These are phyloP conservation scores for Drosophila hamatofila DNA, from an alignment of 2,888 invertebrate species.

Conservation along the genomic window DNA sequence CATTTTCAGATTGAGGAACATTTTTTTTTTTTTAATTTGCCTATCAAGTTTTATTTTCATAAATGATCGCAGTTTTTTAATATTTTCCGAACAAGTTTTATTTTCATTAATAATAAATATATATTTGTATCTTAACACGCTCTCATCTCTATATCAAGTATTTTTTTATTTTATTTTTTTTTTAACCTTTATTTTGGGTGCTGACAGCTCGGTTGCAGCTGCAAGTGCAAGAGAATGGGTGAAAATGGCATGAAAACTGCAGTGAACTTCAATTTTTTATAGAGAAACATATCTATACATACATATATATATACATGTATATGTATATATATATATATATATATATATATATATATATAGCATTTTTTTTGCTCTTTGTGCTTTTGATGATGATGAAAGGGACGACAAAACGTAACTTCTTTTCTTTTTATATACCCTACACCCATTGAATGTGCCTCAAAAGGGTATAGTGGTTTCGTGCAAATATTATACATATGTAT, in stretches of 20 bases:
- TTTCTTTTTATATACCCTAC: constrained; percentile 8
- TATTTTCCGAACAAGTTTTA: not conserved
- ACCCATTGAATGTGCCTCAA: not conserved
- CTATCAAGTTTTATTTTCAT: not conserved
- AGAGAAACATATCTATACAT: not conserved
- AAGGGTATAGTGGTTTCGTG: not conserved
- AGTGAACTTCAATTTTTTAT: constrained; percentile 13
- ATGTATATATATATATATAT: not conserved
- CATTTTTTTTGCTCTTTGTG: not conserved
- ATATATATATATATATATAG: too few relatives aligned
- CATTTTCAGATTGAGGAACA: not conserved
- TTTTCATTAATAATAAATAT: not conserved
- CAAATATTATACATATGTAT: not conserved
- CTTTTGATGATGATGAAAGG: constrained; percentile 12
- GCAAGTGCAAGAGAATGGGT: constrained; percentile 8
- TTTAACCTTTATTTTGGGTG: not conserved
- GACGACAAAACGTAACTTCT: constrained; percentile 12
- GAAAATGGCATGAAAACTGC: constrained; percentile 22
- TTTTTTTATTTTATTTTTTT: not conserved
- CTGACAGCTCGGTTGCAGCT: constrained; percentile 41
- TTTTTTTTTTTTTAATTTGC: not conserved
- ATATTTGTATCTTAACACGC: not conserved
- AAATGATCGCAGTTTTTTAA: not conserved
- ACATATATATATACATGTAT: not conserved
- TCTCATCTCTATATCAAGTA: not conserved